A percentile compares a stretch with the other conserved stretches of the same genome.
Evolutionary conservation across 1,140 invertebrate species (phyloP).

Genomic region (Drosophila micromelanica): DNA sequence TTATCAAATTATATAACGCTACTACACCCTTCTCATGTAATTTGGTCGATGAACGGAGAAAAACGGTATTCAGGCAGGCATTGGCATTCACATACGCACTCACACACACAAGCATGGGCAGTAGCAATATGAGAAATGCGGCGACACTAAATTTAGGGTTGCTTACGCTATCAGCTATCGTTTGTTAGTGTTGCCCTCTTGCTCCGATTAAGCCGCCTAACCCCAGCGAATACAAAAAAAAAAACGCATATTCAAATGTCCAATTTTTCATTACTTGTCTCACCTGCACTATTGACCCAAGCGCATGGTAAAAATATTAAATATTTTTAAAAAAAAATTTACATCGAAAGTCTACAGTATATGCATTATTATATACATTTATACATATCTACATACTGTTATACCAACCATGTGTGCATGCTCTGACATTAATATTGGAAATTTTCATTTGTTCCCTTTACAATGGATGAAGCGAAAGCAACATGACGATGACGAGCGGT

Average conservation of each 20-base stretch:
- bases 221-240: slow-evolving; percentile 24
- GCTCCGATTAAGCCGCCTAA: slow-evolving; percentile 25
- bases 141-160: slow-evolving; percentile 40
- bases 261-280: slow-evolving; percentile 11
- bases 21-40: neutral
- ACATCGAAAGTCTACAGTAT: slow-evolving; percentile 5
- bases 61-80: neutral
- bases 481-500: slow-evolving; percentile 34
- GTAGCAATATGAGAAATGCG: slow-evolving; percentile 10
- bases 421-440: slow-evolving; percentile 50
- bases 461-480: slow-evolving; percentile 46
- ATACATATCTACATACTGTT: slow-evolving; percentile 24
- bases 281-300: neutral
- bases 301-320: neutral
- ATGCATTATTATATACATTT: slow-evolving; percentile 15
- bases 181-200: slow-evolving; percentile 39
- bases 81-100: slow-evolving; percentile 19
- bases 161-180: slow-evolving; percentile 28
- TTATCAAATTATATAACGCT: slow-evolving; percentile 11
- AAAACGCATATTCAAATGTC: slow-evolving; percentile 44
- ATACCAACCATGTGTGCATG: slow-evolving; percentile 45
- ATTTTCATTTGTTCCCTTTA: slow-evolving; percentile 49
- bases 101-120: neutral
- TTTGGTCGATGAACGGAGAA: neutral
- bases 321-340: slow-evolving; percentile 33